phyloP scores from a whole-genome alignment of 2,888 invertebrate genomes.

The Deladenus siricidicola region DNA sequence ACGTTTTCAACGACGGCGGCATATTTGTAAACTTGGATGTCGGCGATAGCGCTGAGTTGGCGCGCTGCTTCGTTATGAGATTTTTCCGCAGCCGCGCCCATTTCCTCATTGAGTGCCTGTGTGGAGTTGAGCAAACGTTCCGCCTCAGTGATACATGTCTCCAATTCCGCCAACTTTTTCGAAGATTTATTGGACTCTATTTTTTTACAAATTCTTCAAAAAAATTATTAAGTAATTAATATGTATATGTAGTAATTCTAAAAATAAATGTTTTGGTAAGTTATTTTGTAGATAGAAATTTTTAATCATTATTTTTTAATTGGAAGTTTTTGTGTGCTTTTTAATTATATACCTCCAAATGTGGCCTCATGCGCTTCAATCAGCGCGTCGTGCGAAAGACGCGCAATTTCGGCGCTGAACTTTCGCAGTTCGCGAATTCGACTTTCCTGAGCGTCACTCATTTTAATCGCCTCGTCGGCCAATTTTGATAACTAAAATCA shows the following conservation, averaged over 20 bases:
- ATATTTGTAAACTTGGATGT: not conserved
- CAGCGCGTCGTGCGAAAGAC: constrained; percentile 40
- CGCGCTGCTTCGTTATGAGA: not conserved
- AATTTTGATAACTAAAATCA: constrained; percentile 68
- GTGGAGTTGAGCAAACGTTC: not conserved
- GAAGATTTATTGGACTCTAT: not conserved
- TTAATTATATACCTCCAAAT: constrained; percentile 35
- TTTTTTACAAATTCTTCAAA: not conserved
- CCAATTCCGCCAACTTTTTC: not conserved
- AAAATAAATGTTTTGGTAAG: not conserved
- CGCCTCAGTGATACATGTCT: not conserved
- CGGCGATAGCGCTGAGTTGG: not conserved
- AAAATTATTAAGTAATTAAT: no score
- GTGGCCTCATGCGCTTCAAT: constrained; percentile 51
- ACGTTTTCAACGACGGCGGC: not conserved
- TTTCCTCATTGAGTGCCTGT: not conserved
- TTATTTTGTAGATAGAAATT: no score
- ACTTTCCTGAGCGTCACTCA: constrained; percentile 67
- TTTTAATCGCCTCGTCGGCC: constrained; percentile 74
- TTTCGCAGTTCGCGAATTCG: constrained; percentile 38
- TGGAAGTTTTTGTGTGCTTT: not conserved
- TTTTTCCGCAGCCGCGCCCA: not conserved
- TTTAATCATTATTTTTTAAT: no score
- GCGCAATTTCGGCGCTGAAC: constrained; percentile 38
- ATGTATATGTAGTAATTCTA: no score